Conservation (phyloP, 30 jellyfish, hydroid and myxozoan genomes). For the Chrysaora quinquecirrha region DNA sequence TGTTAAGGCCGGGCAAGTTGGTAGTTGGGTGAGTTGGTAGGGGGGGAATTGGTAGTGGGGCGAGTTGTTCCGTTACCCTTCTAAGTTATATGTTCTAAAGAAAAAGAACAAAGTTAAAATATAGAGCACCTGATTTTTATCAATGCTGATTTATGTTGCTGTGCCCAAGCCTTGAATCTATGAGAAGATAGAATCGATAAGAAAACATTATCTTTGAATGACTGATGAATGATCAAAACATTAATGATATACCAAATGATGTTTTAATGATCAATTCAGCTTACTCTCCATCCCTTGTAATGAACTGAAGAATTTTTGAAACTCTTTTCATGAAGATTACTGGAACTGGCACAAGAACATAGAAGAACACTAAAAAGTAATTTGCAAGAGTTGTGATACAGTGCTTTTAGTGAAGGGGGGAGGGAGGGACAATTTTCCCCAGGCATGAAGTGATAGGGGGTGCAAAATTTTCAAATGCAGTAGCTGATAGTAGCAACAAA, state of each 20-base stretch:
- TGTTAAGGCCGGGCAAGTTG: too few species aligned
- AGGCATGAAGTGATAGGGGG: background rate
- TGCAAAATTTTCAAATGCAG: background rate
- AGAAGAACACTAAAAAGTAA: slow-evolving; percentile 31
- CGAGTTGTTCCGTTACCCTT: too few species aligned
- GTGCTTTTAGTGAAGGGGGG: too few species aligned
- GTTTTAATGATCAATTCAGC: background rate
- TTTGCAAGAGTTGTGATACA: too few species aligned
- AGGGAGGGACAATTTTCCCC: background rate
- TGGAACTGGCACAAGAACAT: slow-evolving; percentile 43
- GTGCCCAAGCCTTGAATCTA: slow-evolving; percentile 43
- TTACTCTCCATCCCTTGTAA: slow-evolving; percentile 24
- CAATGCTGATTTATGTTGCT: slow-evolving; percentile 9
- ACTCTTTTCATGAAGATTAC: slow-evolving; percentile 13
- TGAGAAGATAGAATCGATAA: background rate
- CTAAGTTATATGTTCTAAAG: background rate
- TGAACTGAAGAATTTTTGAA: slow-evolving; percentile 4
- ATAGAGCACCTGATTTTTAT: slow-evolving; percentile 16
- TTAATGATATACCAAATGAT: background rate
- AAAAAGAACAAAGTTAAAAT: background rate
- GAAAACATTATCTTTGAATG: too few species aligned
- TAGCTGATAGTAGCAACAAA: background rate
- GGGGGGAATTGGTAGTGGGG: too few species aligned
- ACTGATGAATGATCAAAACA: background rate
- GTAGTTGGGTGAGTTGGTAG: too few species aligned